Percentiles rank a stretch among this genome's conserved stretches.
Conservation (phyloP, 2,113 vertebrate species). For the Cinclus cinclus region DNA sequence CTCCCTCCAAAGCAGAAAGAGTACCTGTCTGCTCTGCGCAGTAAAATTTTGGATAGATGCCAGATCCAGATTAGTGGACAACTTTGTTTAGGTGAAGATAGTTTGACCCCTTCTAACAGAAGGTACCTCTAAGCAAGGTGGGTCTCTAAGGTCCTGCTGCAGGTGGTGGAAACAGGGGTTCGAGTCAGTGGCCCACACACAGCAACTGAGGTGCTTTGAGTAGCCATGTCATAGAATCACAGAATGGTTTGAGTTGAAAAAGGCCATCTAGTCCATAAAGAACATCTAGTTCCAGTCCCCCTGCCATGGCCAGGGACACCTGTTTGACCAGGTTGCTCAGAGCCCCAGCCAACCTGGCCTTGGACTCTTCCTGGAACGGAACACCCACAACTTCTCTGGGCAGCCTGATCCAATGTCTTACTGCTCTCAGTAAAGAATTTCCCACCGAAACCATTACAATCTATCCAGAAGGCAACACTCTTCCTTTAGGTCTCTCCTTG, state of each 20-base stretch:
- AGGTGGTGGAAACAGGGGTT: not conserved
- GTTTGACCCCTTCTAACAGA: not conserved
- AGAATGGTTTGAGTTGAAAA: not conserved
- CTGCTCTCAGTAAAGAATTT: not conserved
- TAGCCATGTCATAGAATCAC: not conserved
- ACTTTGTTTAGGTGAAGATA: not conserved
- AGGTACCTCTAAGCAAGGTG: not conserved
- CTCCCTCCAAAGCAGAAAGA: not conserved
- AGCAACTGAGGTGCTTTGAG: not conserved
- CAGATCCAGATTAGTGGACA: not conserved
- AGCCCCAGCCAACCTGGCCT: not conserved
- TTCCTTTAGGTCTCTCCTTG: not conserved
- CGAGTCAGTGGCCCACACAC: rapidly evolving
- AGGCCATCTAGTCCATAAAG: not conserved
- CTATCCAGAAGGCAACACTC: not conserved
- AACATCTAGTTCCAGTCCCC: not conserved
- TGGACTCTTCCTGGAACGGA: not conserved
- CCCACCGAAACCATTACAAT: not conserved
- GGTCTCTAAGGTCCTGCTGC: not conserved
- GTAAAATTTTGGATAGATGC: not conserved
- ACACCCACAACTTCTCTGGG: too few species aligned
- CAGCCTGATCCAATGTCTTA: rapidly evolving
- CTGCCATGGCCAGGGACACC: not conserved
- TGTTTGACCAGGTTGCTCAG: not conserved
- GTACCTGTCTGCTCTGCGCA: not conserved